Base-by-base conservation (phyloP, 37 sponge, comb jelly and placozoan genomes). In the Agelas oroides region DNA sequence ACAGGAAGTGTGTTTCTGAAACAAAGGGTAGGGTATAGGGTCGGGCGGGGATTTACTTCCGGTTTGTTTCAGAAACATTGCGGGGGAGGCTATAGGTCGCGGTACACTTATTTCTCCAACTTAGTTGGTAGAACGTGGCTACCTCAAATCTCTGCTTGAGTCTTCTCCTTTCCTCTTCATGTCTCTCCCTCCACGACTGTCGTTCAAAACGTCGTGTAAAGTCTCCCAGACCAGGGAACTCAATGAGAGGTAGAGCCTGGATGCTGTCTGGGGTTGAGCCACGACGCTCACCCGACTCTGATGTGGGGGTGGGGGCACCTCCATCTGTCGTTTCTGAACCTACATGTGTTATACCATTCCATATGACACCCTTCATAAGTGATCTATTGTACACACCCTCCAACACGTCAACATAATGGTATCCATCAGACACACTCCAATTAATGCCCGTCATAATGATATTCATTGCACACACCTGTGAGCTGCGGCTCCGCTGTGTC, bases 131-230 rank as follows among this genome's bases (percentile, higher is more conserved):
- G 18, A 15, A 56, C 58, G 18, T 56, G 58, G 58, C 18, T 19
- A 56, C 58, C 17, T 15, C 87, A 79, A 86, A 86, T 34, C 65
- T 61, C 14, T 62, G 74, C 54, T 79, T 86, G 28, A 86, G 64
- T 30, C 76, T 53, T 41, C 63, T 74, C n/a, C 74, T 89, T 58
- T 89, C 87, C 32, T 77, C 83, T 53, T 88, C 91, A 30, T 89
- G 90, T 40, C 90, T 81, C 77, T 89, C 71, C 63, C 90, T 81
- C 82, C 86, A 85, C 1, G 94, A 93, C 73, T 93, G 84, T 12
- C 94, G 54, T 77, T 80, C 91, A 60, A 85, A 75, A 1, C 91
- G 59, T 23, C 86, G 59, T 0, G 73, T 17, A 30, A 89, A 83
- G 62, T 88, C 67, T 39, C 55, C 65, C 57, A 66, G 28, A 28